Evolutionary conservation across 2,888 invertebrate genomes (phyloP).

Genomic region (Nebria salina): DNA sequence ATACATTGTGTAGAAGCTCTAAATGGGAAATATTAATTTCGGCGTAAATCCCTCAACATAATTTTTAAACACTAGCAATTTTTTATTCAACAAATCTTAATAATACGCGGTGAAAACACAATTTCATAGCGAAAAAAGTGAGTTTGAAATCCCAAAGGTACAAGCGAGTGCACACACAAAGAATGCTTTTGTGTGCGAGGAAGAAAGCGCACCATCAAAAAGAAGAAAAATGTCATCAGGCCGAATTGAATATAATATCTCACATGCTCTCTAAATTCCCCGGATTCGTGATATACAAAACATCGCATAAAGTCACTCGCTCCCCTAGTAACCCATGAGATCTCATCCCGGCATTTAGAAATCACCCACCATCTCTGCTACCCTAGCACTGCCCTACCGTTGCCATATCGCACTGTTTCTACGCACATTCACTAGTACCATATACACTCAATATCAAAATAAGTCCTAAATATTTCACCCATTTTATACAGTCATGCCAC

Average conservation of each 20-base stretch:
- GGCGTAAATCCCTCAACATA: not conserved
- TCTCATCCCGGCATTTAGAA: not conserved
- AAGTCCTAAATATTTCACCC: too few species aligned
- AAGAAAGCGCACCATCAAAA: constrained; percentile 21
- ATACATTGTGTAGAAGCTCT: not conserved
- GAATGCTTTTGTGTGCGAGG: constrained; percentile 13
- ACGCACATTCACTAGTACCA: not conserved
- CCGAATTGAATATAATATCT: constrained; percentile 43
- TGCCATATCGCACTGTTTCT: not conserved
- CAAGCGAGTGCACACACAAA: not conserved
- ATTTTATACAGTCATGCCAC: too few species aligned
- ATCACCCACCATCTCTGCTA: not conserved
- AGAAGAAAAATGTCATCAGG: constrained; percentile 37
- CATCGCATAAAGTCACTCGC: constrained; percentile 40
- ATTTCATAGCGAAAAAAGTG: constrained; percentile 7
- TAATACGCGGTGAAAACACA: constrained; percentile 3
- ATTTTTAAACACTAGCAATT: not conserved
- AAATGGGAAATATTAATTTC: not conserved
- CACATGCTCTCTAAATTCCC: constrained; percentile 20
- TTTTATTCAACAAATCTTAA: not conserved
- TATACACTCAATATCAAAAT: not conserved
- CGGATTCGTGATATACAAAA: constrained; percentile 34
- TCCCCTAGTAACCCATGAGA: constrained; percentile 39
- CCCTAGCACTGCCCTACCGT: not conserved
- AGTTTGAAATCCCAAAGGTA: constrained; percentile 13